phyloP scores from a whole-genome alignment of 1,140 invertebrate genomes.

The Drosophila ambigua region DNA sequence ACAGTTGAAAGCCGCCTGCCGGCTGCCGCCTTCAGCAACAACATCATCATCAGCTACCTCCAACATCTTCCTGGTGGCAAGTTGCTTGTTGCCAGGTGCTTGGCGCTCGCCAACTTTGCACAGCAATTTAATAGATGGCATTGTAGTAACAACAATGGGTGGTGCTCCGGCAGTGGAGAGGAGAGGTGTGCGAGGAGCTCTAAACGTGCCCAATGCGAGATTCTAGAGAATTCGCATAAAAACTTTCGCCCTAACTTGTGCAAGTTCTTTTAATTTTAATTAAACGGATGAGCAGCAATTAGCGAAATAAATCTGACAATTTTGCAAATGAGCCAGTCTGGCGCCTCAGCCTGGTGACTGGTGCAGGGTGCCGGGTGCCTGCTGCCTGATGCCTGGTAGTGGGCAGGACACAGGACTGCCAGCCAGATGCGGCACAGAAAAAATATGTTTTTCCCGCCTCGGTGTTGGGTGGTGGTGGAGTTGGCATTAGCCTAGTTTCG shows the following conservation, averaged over 20 bases:
- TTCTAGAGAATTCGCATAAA: constrained; percentile 57
- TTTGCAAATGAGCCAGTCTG: constrained; percentile 72
- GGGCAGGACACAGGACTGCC: neutral
- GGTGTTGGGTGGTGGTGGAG: too few relatives aligned
- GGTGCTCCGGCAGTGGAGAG: neutral
- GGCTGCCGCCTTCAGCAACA: constrained; percentile 14
- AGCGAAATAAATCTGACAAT: constrained; percentile 81
- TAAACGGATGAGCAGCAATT: constrained; percentile 82
- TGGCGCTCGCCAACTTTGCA: constrained; percentile 23
- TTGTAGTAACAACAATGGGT: constrained; percentile 44
- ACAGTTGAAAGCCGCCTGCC: constrained; percentile 28
- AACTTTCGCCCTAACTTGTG: constrained; percentile 64
- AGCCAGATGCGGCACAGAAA: constrained; percentile 2
- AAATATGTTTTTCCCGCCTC: constrained; percentile 32
- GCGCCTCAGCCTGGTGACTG: constrained; percentile 12
- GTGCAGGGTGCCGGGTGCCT: neutral
- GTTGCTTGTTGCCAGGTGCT: constrained; percentile 48
- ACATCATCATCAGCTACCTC: neutral
- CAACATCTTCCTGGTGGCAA: constrained; percentile 7
- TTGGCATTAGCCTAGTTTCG: constrained; percentile 1
- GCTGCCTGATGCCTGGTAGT: neutral
- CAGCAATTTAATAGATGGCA: constrained; percentile 54
- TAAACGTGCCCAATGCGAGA: constrained; percentile 73
- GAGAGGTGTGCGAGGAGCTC: constrained; percentile 19
- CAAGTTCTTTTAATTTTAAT: constrained; percentile 80